These are phyloP conservation scores for Drosophila fulvimacula DNA, from an alignment of 2,888 invertebrate species.

Conservation along the genomic window DNA sequence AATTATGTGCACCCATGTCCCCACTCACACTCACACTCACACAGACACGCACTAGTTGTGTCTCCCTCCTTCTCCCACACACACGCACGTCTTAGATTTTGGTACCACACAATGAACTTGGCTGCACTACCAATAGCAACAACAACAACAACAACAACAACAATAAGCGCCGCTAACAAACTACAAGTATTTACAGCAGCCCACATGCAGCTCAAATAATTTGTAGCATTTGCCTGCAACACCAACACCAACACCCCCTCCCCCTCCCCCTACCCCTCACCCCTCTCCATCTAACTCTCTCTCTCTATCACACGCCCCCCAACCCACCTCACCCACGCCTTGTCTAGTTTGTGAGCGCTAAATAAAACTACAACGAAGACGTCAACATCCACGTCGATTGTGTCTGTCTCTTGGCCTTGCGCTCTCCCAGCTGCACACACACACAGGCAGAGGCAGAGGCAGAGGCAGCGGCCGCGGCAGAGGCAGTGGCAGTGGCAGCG, in stretches of 20 bases:
- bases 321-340: neutral
- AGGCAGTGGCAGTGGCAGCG: slow-evolving; percentile 1
- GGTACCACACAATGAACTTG: slow-evolving; percentile 24
- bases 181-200: slow-evolving; percentile 51
- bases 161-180: slow-evolving; percentile 46
- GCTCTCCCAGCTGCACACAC: slow-evolving; percentile 30
- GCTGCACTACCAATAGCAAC: slow-evolving; percentile 18
- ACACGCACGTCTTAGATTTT: slow-evolving; percentile 15
- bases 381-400: slow-evolving; percentile 53
- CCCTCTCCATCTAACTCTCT: too few species aligned
- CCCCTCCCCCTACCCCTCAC: too few species aligned
- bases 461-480: neutral
- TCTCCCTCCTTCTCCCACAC: neutral
- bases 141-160: slow-evolving; percentile 23
- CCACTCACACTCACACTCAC: slow-evolving; percentile 22
- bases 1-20: slow-evolving; percentile 52
- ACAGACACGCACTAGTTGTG: slow-evolving; percentile 27
- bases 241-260: neutral
- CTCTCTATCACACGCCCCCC: neutral
- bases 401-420: slow-evolving; percentile 46
- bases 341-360: slow-evolving; percentile 40
- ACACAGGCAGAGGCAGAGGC: neutral
- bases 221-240: slow-evolving; percentile 65
- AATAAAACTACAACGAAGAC: slow-evolving; percentile 74
- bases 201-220: slow-evolving; percentile 73